These are phyloP conservation scores for Turritopsis rubra DNA, from an alignment of 30 jellyfish, hydroid and myxozoan genomes.

Conservation along the genomic window DNA sequence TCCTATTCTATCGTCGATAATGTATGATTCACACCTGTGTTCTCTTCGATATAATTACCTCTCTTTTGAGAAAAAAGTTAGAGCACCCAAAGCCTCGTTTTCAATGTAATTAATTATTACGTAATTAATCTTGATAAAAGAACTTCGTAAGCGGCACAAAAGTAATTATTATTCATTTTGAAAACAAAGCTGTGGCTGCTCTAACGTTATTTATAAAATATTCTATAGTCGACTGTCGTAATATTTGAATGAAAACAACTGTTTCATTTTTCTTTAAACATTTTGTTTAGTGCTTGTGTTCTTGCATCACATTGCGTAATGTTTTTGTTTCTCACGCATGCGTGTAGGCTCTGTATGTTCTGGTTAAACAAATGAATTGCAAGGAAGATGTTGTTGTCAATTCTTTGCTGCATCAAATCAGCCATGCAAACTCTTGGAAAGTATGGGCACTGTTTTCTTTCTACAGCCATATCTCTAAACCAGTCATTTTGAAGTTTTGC, in stretches of 20 bases:
- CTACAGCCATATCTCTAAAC: neutral
- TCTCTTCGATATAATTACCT: neutral
- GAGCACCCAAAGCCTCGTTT: too few species aligned
- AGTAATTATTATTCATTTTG: too few species aligned
- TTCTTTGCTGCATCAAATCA: slow-evolving; percentile 41
- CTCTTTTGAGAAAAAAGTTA: neutral
- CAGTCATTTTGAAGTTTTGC: neutral
- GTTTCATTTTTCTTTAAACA: neutral
- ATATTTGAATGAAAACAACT: too few species aligned
- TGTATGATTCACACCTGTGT: slow-evolving; percentile 25
- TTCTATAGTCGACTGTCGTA: neutral
- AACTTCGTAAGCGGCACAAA: too few species aligned
- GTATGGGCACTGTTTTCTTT: slow-evolving; percentile 23
- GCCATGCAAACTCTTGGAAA: slow-evolving; percentile 71
- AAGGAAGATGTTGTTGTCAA: slow-evolving; percentile 36
- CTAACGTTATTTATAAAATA: too few species aligned
- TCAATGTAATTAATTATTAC: too few species aligned
- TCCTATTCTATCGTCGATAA: slow-evolving; percentile 42
- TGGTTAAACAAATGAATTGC: slow-evolving; percentile 74
- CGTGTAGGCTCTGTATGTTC: slow-evolving; percentile 48
- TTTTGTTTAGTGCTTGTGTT: neutral
- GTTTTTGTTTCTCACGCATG: neutral
- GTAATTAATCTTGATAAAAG: too few species aligned
- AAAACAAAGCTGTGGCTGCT: too few species aligned
- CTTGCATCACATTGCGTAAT: neutral